Base-by-base conservation (phyloP, 1,140 invertebrate species). In the Aphaenogaster rudis region DNA sequence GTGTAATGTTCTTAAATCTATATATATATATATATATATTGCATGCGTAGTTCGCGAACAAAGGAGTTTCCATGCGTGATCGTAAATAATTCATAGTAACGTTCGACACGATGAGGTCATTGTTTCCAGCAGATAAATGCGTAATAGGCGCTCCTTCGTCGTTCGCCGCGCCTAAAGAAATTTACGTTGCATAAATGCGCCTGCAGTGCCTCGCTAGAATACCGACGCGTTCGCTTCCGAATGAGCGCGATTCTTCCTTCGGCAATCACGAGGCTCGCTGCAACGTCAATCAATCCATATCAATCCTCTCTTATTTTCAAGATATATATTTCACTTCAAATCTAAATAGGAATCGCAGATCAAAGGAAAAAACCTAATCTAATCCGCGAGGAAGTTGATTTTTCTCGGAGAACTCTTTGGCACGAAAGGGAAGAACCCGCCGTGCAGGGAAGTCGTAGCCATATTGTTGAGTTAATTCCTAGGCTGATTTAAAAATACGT, bases 91-190 rank as follows among this genome's bases (percentile, higher is more conserved):
- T 80, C 61, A 80, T 67, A 21, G 6, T 67, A 80, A 52, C 45
- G 63, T 33, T 80, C 77, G 21, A 45, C 67, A 61, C 67, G 69
- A 59, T 82, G 80, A 82, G 69, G 69, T 82, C 80, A 82, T 82
- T 74, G 80, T 74, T 80, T 66, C 61, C 77, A 80, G n/a, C 45
- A 80, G 77, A 80, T 80, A 80, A 80, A 67, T 67, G 64, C 77
- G 61, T 66, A 80, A 80, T 80, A 80, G 61, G 3, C 45, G 77
- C 45, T 80, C 77, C 61, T 80, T 67, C 42, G 52, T 59, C 74
- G 17, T 39, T 28, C 39, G 61, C 61, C 48, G 61, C 61, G 36
- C 72, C 72, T 76, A 45, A 45, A 76, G 72, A 57, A 64, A 80
- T 39, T 79, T 21, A 36, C 77, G 45, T 52, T 39, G 59, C 33